Percentiles rank a stretch among this genome's conserved stretches.
phyloP scores from a whole-genome alignment of 1,140 invertebrate species.

The Formica exsecta region DNA sequence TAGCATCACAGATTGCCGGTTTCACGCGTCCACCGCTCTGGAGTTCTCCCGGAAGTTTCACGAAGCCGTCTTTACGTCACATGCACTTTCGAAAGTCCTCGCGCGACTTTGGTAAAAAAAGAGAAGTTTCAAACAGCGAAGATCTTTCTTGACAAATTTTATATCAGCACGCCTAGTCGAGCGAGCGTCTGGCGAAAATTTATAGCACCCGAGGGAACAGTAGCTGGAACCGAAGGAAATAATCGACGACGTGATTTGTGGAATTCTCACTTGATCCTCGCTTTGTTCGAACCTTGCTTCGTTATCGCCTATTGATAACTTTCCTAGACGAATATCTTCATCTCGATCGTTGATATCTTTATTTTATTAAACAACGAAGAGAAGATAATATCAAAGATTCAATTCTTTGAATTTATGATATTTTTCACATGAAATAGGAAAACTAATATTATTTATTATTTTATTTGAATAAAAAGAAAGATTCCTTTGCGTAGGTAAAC shows the following conservation, averaged over 20 bases:
- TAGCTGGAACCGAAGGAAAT: constrained; percentile 58
- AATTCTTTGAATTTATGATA: not conserved
- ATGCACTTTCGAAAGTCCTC: not conserved
- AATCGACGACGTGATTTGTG: constrained; percentile 59
- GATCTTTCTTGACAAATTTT: constrained; percentile 59
- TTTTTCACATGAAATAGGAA: not conserved
- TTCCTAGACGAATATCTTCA: not conserved
- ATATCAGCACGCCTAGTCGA: constrained; percentile 50
- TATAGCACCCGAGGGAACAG: constrained; percentile 57
- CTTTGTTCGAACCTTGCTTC: constrained; percentile 32
- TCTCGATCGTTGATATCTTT: not conserved
- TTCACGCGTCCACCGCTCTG: not conserved
- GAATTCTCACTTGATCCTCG: constrained; percentile 35
- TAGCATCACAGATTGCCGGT: not conserved
- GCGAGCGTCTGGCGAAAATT: constrained; percentile 54
- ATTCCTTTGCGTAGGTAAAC: not conserved
- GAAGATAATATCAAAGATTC: not conserved
- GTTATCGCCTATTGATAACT: constrained; percentile 30
- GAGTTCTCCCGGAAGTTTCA: constrained; percentile 33
- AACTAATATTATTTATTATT: constrained; percentile 3
- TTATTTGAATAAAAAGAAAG: not conserved
- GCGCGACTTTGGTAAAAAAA: constrained; percentile 26
- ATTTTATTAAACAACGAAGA: not conserved
- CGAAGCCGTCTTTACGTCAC: constrained; percentile 50
- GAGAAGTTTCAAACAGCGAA: constrained; percentile 31